Base-by-base conservation (phyloP, 92 coral and sea anemone species). In the Epizoanthus stellaris region DNA sequence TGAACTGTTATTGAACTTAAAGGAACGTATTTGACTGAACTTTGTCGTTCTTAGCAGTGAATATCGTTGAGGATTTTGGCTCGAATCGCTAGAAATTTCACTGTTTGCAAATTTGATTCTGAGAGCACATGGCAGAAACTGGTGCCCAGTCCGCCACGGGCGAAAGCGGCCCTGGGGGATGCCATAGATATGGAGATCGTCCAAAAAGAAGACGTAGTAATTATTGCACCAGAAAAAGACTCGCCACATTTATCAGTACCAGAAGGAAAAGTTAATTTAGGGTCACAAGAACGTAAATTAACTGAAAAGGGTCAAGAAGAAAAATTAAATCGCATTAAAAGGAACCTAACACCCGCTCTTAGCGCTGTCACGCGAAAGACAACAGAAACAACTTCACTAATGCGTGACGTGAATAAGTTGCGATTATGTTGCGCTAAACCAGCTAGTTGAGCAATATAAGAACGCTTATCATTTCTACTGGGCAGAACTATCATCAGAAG, bases 301-400 rank as follows among this genome's bases (percentile, higher is more conserved):
- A 85, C 84, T 5, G 85, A 85, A 76, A 85, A 77, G 61, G 77
- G 89, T 54, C 45, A 38, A 40, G 85, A 85, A 85, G 77, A 54
- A 67, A 67, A 73, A 45, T 8, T 77, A 23, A 67, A 45, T 38
- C 5, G 71, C 17, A 60, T 67, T 5, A 85, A 57, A 21, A 54
- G 25, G 13, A 67, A 85, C n/a, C 67, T 49, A 2, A 57, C 30
- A 53, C 9, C 71, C 12, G 84, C 84, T 30, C 42, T 85, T 20
- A 21, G 58, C 36, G 82, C 88, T 47, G 88, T 85, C 4, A 60
- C 88, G n/a, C 30, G 84, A 21, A 85, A 85, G 30, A 34, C 76
- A 57, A 76, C 25, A 15, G 89, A 85, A 16, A 39, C 65, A 6
- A 61, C 73, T 36, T 23, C 42, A 15, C 58, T 86, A 14, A 77